Conservation (phyloP, 2,113 vertebrate genomes). For the Siphamia tubifer region DNA sequence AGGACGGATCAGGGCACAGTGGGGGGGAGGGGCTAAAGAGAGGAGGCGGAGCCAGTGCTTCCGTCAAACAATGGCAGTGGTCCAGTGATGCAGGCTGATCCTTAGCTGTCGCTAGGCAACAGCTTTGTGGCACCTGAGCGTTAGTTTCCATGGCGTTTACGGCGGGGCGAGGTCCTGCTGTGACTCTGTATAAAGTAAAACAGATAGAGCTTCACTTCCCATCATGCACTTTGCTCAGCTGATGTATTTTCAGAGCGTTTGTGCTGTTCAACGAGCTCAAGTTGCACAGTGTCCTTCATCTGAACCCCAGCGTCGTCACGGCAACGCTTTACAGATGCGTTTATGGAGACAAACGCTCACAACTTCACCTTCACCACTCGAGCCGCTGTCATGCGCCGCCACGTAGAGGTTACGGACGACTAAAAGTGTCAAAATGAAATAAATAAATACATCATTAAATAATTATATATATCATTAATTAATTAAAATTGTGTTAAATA, state of each 20-base stretch:
- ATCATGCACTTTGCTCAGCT: neutral
- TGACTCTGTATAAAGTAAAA: conserved; percentile 25
- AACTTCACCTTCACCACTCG: neutral
- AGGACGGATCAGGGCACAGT: conserved; percentile 8
- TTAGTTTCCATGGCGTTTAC: conserved; percentile 43
- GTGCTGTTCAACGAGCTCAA: neutral
- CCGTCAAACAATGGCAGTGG: conserved; percentile 10
- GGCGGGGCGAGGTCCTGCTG: conserved; percentile 22
- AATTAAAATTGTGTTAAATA: too few species aligned
- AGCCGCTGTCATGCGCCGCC: conserved; percentile 9
- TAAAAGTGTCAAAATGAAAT: too few species aligned
- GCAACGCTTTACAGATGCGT: conserved; percentile 9
- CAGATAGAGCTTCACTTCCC: conserved; percentile 31
- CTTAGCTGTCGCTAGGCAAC: conserved; percentile 80
- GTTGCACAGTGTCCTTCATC: conserved; percentile 5
- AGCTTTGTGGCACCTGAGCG: conserved; percentile 53
- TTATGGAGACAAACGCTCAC: conserved; percentile 10
- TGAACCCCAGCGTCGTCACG: conserved; percentile 20
- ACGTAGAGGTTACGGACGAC: too few species aligned
- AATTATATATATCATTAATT: too few species aligned
- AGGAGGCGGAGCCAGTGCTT: conserved; percentile 8
- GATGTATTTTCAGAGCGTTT: conserved; percentile 34
- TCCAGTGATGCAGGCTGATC: conserved; percentile 63
- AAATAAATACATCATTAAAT: too few species aligned
- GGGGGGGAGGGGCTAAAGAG: neutral